Evolutionary conservation across 2,888 invertebrate genomes (phyloP).

Genomic region (Acleris cristana): DNA sequence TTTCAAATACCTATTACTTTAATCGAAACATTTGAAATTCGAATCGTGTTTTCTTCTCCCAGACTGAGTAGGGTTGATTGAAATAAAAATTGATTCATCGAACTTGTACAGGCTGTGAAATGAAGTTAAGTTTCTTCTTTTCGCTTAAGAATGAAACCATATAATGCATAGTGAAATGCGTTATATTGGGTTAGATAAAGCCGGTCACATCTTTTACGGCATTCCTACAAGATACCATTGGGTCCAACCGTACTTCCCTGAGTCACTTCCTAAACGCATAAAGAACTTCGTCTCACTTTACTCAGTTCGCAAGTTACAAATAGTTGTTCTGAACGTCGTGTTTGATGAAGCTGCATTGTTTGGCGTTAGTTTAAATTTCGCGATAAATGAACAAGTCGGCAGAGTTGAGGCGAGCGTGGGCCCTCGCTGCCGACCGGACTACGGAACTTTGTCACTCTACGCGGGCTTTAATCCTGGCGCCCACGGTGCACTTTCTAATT

Average conservation of each 20-base stretch:
- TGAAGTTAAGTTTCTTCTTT: no score
- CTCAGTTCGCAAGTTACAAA: constrained; percentile 15
- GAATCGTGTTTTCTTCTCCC: constrained; percentile 10
- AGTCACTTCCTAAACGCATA: not conserved
- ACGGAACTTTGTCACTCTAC: constrained; percentile 45
- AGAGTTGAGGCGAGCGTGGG: constrained; percentile 41
- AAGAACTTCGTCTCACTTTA: constrained; percentile 10
- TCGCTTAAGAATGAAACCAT: no score
- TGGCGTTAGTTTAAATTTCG: constrained; percentile 51
- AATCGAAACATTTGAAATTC: constrained; percentile 24
- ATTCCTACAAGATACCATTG: no score
- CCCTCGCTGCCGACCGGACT: constrained; percentile 45
- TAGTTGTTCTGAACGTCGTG: constrained; percentile 13
- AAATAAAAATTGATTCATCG: constrained; percentile 9
- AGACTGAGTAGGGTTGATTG: constrained; percentile 8
- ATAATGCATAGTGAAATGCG: no score
- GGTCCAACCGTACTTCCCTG: not conserved
- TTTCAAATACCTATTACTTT: constrained; percentile 28
- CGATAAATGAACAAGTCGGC: constrained; percentile 45
- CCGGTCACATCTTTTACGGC: no score
- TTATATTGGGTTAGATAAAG: no score
- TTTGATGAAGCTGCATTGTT: constrained; percentile 56
- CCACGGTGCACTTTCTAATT: constrained; percentile 18
- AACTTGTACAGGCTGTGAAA: not conserved
- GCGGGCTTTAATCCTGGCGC: constrained; percentile 12